Conservation (phyloP, 2,888 invertebrate genomes). For the Vanessa cardui region DNA sequence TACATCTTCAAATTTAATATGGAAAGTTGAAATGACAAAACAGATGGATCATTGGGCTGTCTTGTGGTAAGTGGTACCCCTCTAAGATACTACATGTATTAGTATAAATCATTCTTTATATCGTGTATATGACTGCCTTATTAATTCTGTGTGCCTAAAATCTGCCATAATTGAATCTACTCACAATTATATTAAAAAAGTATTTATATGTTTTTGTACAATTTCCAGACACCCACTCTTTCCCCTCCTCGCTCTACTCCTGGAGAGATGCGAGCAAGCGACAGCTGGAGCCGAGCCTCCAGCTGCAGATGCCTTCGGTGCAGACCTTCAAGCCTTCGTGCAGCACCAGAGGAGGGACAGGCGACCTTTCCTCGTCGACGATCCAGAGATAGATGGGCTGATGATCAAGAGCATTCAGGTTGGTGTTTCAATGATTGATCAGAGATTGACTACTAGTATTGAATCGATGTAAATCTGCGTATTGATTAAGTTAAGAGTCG, state of each 20-base stretch:
- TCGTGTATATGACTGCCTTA: too few species aligned
- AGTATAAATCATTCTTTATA: too few species aligned
- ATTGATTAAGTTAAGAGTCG: too few species aligned
- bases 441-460: neutral
- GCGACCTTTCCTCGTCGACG: constrained; percentile 92
- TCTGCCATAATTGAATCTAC: too few species aligned
- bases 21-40: too few species aligned
- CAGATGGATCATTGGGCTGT: too few species aligned
- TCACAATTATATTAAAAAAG: too few species aligned
- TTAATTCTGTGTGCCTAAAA: too few species aligned
- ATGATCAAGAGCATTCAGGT: constrained; percentile 82
- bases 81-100: too few species aligned
- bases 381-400: constrained; percentile 97
- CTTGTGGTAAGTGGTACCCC: too few species aligned
- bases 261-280: constrained; percentile 98
- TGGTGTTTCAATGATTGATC: neutral
- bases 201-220: neutral
- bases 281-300: constrained; percentile 95
- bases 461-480: neutral
- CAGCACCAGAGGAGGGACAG: constrained; percentile 94
- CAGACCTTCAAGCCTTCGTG: constrained; percentile 94
- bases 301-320: constrained; percentile 92
- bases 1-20: too few species aligned
- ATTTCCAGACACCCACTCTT: constrained; percentile 93
- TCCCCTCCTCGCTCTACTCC: constrained; percentile 93